These are phyloP conservation scores for Mastomys coucha DNA, from an alignment of 2,113 vertebrate species.

Conservation along the genomic window DNA sequence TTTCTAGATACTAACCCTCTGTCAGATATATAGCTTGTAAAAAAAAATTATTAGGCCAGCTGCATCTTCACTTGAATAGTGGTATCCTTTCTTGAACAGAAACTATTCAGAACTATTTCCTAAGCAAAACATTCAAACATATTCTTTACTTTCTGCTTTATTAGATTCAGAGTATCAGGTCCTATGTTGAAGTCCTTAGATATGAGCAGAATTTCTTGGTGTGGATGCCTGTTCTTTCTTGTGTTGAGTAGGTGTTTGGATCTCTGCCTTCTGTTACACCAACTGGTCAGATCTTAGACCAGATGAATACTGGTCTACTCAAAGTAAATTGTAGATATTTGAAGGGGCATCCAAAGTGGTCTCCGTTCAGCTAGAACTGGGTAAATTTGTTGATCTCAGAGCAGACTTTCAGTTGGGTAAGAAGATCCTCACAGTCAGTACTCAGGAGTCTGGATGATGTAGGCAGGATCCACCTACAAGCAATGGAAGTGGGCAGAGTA, in stretches of 20 bases:
- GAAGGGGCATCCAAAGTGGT: neutral
- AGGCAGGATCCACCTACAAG: neutral
- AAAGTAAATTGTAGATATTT: neutral
- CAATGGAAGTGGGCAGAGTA: neutral
- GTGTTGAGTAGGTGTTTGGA: neutral
- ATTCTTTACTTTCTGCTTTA: neutral
- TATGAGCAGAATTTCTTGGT: neutral
- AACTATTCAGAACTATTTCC: neutral
- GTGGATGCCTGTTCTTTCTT: neutral
- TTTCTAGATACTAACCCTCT: neutral
- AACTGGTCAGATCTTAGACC: neutral
- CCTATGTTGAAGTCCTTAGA: neutral
- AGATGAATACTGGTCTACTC: neutral
- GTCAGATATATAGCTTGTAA: neutral
- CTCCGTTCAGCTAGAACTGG: neutral
- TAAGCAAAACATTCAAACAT: neutral
- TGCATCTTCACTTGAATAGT: neutral
- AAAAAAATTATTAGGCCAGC: neutral
- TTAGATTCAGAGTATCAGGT: neutral
- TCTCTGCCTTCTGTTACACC: neutral
- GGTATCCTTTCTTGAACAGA: neutral
- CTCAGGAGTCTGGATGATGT: neutral
- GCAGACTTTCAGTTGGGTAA: neutral
- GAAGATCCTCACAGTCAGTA: neutral
- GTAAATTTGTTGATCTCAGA: neutral